phyloP scores from a whole-genome alignment of 1,140 invertebrate genomes.

The Lasioglossum albipes region DNA sequence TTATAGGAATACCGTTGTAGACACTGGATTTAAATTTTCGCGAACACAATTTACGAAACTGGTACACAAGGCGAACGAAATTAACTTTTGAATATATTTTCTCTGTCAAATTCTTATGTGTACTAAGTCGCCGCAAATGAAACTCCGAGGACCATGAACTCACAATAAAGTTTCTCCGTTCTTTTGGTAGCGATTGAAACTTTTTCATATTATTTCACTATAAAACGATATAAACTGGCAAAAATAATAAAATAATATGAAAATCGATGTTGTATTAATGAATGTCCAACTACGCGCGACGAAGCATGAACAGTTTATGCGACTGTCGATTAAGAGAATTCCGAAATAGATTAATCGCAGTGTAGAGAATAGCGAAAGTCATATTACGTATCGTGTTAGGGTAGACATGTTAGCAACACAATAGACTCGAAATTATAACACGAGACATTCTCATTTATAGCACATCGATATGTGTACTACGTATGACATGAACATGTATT shows the following conservation, averaged over 20 bases:
- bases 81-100: no score
- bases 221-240: conserved; percentile 32
- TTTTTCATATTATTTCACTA: conserved; percentile 24
- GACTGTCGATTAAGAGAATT: conserved; percentile 33
- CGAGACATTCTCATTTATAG: conserved; percentile 33
- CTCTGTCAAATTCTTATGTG: no score
- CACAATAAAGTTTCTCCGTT: conserved; percentile 67
- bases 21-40: not conserved
- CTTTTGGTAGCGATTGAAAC: not conserved
- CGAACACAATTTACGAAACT: conserved; percentile 11
- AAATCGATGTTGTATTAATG: conserved; percentile 66
- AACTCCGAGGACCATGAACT: conserved; percentile 73
- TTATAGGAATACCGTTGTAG: not conserved
- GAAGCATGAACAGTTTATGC: conserved; percentile 38
- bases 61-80: not conserved
- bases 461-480: conserved; percentile 23
- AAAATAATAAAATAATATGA: not conserved
- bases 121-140: conserved; percentile 38
- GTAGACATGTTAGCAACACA: conserved; percentile 7
- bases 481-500: conserved; percentile 64
- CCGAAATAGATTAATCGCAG: conserved; percentile 22
- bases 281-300: conserved; percentile 56
- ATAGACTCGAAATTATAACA: conserved; percentile 31
- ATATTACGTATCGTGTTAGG: conserved; percentile 2
- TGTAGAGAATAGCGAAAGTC: conserved; percentile 40